Evolutionary conservation across 2,113 vertebrate species (phyloP), one percentile per base, ranked within the genome.

Genomic region (Carettochelys insculpta): DNA sequence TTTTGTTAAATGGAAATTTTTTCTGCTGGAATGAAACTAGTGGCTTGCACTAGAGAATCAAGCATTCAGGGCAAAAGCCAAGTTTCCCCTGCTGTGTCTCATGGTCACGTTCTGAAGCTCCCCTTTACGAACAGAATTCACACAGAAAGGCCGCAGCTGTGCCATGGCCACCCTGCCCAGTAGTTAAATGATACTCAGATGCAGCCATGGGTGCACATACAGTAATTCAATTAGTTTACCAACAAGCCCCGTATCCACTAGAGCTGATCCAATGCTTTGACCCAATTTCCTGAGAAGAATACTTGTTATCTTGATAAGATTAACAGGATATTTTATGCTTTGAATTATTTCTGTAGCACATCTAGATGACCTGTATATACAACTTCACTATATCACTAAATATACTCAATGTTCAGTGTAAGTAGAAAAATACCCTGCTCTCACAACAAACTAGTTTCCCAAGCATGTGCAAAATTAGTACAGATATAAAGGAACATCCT

Each of bases 71-170:
- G n/a, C n/a, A n/a, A n/a, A 43, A 31, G 25, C 61, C 31, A 79
- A 79, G 29, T 58, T 58, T 58, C 5, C 12, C 29, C 11, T 56
- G 25, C 13, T 56, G 27, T 25, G 54, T 56, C 56, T 31, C 12
- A 58, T 58, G 56, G 13, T 58, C 56, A 58, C 29, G 14, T 58
- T 58, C 56, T 29, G 16, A 58, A 58, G 27, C 25, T 56, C 25
- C 54, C 27, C 11, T 29, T 56, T 27, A 56, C 25, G 25, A 56
- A 27, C 54, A 56, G 13, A 13, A 31, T 58, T 9, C 43, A 53
- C 0, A 0, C 6, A 24, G 14, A 25, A 41, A 78, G 54, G 4
- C 8, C 77, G 51, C 1, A 0, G 29, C 2, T 83, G 45, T 16
- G 8, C 50, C 77, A 47, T 25, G 0, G 0, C 27, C 61, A 51